A percentile compares a stretch with the other conserved stretches of the same genome.
Conservation (phyloP, 2,113 vertebrate species). For the Motacilla tschutschensis region DNA sequence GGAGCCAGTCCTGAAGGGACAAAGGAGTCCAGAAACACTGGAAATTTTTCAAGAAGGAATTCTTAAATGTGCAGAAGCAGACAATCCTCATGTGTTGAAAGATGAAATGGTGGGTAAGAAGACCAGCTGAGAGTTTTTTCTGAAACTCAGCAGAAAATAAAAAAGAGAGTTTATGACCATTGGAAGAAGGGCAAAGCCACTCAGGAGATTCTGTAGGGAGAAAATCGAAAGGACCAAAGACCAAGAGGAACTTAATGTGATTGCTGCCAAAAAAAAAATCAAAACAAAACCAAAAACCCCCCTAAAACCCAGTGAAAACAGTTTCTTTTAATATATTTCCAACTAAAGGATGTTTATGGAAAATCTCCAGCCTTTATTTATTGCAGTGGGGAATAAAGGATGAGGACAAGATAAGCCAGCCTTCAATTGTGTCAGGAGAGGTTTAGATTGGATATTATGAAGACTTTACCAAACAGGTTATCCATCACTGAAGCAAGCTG, state of each 20-base stretch:
- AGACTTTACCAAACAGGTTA: rapidly evolving
- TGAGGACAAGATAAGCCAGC: not conserved
- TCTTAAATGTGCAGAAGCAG: not conserved
- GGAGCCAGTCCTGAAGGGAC: not conserved
- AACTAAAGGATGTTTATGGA: not conserved
- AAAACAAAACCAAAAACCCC: not conserved
- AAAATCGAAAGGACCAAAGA: not conserved
- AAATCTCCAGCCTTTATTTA: not conserved
- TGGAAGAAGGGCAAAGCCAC: not conserved
- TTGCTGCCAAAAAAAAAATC: not conserved
- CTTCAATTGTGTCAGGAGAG: not conserved
- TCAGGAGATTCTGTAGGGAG: not conserved
- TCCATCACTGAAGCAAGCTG: not conserved
- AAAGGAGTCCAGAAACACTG: not conserved
- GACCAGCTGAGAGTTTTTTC: not conserved
- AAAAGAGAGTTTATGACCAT: not conserved
- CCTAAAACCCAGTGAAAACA: not conserved
- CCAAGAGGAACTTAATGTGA: not conserved
- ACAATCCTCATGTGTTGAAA: not conserved
- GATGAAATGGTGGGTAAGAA: rapidly evolving
- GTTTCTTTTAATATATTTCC: not conserved
- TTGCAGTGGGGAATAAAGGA: not conserved
- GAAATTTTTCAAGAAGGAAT: not conserved
- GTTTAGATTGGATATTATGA: not conserved
- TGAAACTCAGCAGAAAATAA: not conserved